Conservation (phyloP, 1,140 invertebrate genomes). For the Notospermus geniculatus region DNA sequence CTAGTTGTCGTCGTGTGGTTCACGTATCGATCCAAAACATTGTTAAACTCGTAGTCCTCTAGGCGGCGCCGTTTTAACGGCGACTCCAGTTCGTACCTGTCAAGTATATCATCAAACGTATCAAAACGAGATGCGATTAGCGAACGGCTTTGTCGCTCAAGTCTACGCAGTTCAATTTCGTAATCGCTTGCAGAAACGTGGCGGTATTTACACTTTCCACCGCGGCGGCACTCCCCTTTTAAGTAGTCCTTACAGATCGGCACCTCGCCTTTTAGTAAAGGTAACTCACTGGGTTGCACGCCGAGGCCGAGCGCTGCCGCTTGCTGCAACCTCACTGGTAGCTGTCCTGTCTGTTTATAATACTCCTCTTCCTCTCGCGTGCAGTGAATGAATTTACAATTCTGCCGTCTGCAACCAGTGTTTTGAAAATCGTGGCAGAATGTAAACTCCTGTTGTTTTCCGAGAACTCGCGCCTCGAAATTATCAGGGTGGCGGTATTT, state of each 20-base stretch:
- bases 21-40: neutral
- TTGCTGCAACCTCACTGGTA: slow-evolving; percentile 46
- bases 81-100: slow-evolving; percentile 3
- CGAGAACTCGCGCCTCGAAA: slow-evolving; percentile 33
- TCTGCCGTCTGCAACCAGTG: slow-evolving; percentile 57
- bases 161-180: slow-evolving; percentile 31
- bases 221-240: slow-evolving; percentile 69
- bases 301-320: slow-evolving; percentile 39
- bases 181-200: slow-evolving; percentile 37
- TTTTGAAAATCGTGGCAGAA: slow-evolving; percentile 87
- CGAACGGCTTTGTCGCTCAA: neutral
- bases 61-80: slow-evolving; percentile 16
- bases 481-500: slow-evolving; percentile 59
- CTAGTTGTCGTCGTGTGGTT: neutral
- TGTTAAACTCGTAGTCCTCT: slow-evolving; percentile 18
- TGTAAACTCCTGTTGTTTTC: slow-evolving; percentile 57
- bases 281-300: slow-evolving; percentile 30
- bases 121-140: slow-evolving; percentile 25
- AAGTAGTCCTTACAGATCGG: slow-evolving; percentile 76
- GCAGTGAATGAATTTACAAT: slow-evolving; percentile 76
- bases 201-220: slow-evolving; percentile 53
- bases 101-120: slow-evolving; percentile 29
- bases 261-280: slow-evolving; percentile 38
- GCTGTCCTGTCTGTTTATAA: slow-evolving; percentile 60
- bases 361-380: slow-evolving; percentile 74